These are phyloP conservation scores for Slavum lentiscoides DNA, from an alignment of 2,888 invertebrate species.

Conservation along the genomic window DNA sequence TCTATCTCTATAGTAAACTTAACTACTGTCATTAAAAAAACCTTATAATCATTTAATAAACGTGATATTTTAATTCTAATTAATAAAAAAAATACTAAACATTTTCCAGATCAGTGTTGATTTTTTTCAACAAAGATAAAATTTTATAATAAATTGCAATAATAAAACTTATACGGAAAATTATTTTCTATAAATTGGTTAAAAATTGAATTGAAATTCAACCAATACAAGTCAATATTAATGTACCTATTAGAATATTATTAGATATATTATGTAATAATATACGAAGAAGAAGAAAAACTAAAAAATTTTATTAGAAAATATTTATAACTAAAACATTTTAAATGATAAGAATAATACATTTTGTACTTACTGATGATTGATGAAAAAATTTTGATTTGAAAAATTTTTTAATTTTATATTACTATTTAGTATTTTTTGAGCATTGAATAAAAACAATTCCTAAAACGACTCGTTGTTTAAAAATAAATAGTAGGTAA, in stretches of 20 bases:
- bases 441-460: background rate
- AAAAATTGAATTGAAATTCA: background rate
- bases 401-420: slow-evolving; percentile 3
- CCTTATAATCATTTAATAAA: background rate
- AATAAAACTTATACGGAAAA: background rate
- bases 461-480: background rate
- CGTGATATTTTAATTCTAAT: background rate
- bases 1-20: background rate
- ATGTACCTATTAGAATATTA: too few species aligned
- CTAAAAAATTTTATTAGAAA: too few species aligned
- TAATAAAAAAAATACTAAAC: background rate
- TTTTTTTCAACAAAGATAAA: background rate
- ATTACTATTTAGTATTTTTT: background rate
- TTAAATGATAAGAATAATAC: too few species aligned
- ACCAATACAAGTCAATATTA: background rate
- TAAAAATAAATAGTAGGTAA: background rate
- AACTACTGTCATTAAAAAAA: background rate
- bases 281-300: too few species aligned
- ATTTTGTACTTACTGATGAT: background rate
- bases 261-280: too few species aligned
- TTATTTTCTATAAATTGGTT: background rate
- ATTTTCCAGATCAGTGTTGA: background rate
- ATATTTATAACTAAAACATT: too few species aligned
- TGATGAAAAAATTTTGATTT: background rate
- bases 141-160: slow-evolving; percentile 1